Base-by-base conservation (phyloP, 2,113 vertebrate genomes). In the Amphilophus citrinellus region DNA sequence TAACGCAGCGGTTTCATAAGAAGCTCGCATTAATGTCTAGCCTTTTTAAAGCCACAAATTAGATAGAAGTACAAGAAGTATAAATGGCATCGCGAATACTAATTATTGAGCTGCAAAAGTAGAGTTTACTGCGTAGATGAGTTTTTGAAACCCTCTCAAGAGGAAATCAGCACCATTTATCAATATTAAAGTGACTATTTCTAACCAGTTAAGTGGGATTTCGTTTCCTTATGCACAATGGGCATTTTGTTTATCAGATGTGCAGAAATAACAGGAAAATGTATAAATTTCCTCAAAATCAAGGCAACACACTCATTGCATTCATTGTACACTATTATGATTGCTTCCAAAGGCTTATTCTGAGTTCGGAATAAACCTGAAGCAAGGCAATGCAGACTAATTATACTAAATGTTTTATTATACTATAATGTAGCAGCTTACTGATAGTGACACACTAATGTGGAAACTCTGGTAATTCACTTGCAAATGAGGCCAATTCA, bases 321-420 rank as follows among this genome's bases (percentile, higher is more conserved):
- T 20, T 71, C 42, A 50, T 71, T 30, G 8, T 68, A 47, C 63
- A 27, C 11, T 47, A 14, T 47, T 47, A 47, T 47, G 13, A 14
- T 47, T 14, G 15, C 44, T 4, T 71, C 11, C 44, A 71, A 50
- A 71, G 44, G 44, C 66, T 53, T 71, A 30, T 30, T 71, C 66
- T 71, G 8, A 71, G 15, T 30, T 71, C 18, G 42, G 9, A 44
- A 71, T 50, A 71, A 50, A 71, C 10, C 44, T 71, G 22, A 47
- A 68, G 42, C 42, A 50, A 68, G 22, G 42, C 42, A 50, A 71
- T 50, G 24, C 44, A 50, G 66, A 50, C 66, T 71, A 50, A 18
- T 71, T 50, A 71, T 50, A 50, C 44, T 71, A 71, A 71, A 71
- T 71, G 10, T 50, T 30, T 71, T 71, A 71, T 50, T 47, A 22